Evolutionary conservation across 2,888 invertebrate genomes (phyloP), one percentile per base, ranked within the genome.

Genomic region (Platypus cylindrus): DNA sequence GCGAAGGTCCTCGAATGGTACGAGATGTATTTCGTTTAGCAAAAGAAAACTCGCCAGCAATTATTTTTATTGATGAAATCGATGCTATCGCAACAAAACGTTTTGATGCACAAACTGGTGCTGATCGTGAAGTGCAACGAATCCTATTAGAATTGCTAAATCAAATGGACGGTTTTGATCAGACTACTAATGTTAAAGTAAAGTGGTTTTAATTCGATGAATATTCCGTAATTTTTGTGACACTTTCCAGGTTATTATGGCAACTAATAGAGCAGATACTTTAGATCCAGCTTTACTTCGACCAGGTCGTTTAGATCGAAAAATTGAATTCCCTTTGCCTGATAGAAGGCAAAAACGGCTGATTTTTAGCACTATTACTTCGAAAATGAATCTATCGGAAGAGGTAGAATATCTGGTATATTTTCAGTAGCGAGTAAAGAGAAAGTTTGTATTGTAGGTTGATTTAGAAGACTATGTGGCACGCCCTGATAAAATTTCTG

Each of bases 81-180:
- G 98, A 99, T 65, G 98, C 98, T 22, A 98, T 99, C 50, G 98
- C 97, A 8, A 99, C 98, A 3, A 99, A 98, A 65, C 75, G 97
- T 64, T 73, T 97, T 63, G 95, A 97, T 65, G 95, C 95, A 2
- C 95, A 97, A 63, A 97, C 95, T 42, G 95, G 95, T 51, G 95
- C 94, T 32, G 95, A 97, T 70, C 74, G 95, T 51, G 95, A 98
- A 64, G 97, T 98, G 0, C 98, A 98, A 60, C 78, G 98, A 65
- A 99, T 98, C 61, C 66, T 98, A 17, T 67, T 98, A 13, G 98
- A 99, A 58, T 68, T 98, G 36, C 70, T 98, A 5, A 98, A 99
- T 67, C 98, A 98, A 65, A 98, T 98, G 98, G 98, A 98, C 64
- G 98, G 98, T 32, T 98, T 98, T 60, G 98, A 99, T 66, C 97